Evolutionary conservation across 2,888 invertebrate species (phyloP).

Genomic region (Agrenia bidenticulata): DNA sequence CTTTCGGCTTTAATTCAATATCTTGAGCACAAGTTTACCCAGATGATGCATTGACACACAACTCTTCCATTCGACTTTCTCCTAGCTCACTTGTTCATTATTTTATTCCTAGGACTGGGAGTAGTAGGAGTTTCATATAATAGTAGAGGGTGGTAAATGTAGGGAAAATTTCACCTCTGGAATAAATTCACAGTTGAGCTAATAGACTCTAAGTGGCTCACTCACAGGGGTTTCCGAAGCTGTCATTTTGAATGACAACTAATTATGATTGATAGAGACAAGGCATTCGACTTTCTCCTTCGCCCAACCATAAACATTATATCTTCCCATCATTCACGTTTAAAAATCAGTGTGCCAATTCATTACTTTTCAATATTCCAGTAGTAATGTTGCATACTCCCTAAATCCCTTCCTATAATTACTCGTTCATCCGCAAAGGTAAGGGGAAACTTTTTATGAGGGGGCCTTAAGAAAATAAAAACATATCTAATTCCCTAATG

Average conservation of each 20-base stretch:
- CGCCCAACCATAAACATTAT: conserved; percentile 20
- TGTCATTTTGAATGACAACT: conserved; percentile 51
- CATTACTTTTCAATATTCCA: too few species aligned
- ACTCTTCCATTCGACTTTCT: too few species aligned
- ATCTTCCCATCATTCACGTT: conserved; percentile 10
- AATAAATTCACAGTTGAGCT: neutral
- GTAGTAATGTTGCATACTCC: too few species aligned
- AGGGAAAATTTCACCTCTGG: neutral
- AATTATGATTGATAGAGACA: conserved; percentile 53
- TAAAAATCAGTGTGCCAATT: neutral
- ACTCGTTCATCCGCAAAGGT: too few species aligned
- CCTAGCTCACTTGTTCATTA: too few species aligned
- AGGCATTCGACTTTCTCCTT: conserved; percentile 35
- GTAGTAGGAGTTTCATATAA: neutral
- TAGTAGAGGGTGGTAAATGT: neutral
- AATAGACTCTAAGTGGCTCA: conserved; percentile 9
- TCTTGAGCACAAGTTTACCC: too few species aligned
- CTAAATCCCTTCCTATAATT: too few species aligned
- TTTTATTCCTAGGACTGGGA: neutral
- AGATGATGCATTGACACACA: too few species aligned
- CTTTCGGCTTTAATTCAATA: too few species aligned
- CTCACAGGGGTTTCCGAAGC: conserved; percentile 15
- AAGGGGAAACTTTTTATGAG: too few species aligned
- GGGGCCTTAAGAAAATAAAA: too few species aligned
- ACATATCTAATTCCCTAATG: too few species aligned